Evolutionary conservation across 2,888 invertebrate genomes (phyloP).

Genomic region (Cartodere bifasciata): DNA sequence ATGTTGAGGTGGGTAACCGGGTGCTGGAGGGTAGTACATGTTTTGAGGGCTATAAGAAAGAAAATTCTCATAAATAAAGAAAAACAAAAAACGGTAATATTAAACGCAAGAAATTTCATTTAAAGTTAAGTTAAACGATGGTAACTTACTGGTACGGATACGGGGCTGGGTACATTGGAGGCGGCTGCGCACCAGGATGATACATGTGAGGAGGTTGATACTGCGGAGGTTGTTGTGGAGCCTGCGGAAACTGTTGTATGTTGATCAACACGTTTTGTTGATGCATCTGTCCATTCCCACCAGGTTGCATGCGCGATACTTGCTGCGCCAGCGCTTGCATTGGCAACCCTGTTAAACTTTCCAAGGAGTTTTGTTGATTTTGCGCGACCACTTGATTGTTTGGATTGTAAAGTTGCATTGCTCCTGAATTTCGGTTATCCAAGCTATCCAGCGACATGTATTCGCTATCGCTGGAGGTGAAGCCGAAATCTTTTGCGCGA

Average conservation of each 20-base stretch:
- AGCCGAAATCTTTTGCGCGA: conserved; percentile 31
- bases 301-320: conserved; percentile 32
- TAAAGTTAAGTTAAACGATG: not conserved
- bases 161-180: conserved; percentile 35
- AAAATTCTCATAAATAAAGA: no score
- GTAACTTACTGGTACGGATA: conserved; percentile 31
- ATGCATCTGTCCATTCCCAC: conserved; percentile 34
- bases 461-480: conserved; percentile 32
- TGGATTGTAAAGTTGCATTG: conserved; percentile 31
- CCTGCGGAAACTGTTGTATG: conserved; percentile 48
- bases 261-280: conserved; percentile 54
- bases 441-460: conserved; percentile 32
- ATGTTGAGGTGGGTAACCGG: conserved; percentile 35
- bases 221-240: conserved; percentile 30
- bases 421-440: conserved; percentile 27
- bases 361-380: conserved; percentile 21
- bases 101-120: no score
- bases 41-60: conserved; percentile 24
- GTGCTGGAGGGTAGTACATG: conserved; percentile 30
- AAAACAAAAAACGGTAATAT: no score
- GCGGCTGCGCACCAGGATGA: conserved; percentile 29
- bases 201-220: conserved; percentile 39
- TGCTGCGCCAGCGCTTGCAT: conserved; percentile 39
- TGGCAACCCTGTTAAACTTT: conserved; percentile 31
- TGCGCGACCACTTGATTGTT: conserved; percentile 11